phyloP scores from a whole-genome alignment of 2,888 invertebrate species.

The Hemistola chrysoprasaria region DNA sequence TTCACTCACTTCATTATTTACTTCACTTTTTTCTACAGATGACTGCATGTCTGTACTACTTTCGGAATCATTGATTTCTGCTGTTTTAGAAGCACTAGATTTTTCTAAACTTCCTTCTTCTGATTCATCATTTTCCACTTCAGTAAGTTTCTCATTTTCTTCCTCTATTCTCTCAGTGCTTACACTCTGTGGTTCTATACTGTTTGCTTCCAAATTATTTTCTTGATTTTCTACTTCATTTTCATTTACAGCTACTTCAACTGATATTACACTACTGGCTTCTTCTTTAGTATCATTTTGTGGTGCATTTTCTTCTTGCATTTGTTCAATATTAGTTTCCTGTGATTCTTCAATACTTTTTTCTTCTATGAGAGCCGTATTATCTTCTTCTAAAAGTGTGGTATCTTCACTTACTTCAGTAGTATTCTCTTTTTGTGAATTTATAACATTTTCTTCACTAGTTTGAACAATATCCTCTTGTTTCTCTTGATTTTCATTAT shows the following conservation, averaged over 20 bases:
- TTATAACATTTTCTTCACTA: too few species aligned
- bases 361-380: too few species aligned
- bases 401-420: too few species aligned
- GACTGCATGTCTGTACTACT: conserved; percentile 15
- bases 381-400: too few species aligned
- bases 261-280: conserved; percentile 6
- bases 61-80: conserved; percentile 14
- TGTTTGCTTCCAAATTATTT: conserved; percentile 4
- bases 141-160: conserved; percentile 7
- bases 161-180: conserved; percentile 14
- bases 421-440: too few species aligned
- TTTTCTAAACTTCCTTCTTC: conserved; percentile 3
- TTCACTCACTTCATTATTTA: conserved; percentile 73
- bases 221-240: too few species aligned
- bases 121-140: conserved; percentile 1
- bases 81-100: conserved; percentile 6
- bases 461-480: background rate
- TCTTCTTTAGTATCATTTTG: conserved; percentile 13
- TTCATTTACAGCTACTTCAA: background rate
- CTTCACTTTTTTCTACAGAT: conserved; percentile 12
- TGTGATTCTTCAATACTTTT: too few species aligned
- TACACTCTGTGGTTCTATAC: conserved; percentile 5
- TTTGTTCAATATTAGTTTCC: conserved; percentile 13
- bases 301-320: conserved; percentile 17
- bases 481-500: conserved; percentile 13